Percentiles rank a stretch among this genome's conserved stretches.
Conservation (phyloP, 1,140 invertebrate species). For the Augochlora pura region DNA sequence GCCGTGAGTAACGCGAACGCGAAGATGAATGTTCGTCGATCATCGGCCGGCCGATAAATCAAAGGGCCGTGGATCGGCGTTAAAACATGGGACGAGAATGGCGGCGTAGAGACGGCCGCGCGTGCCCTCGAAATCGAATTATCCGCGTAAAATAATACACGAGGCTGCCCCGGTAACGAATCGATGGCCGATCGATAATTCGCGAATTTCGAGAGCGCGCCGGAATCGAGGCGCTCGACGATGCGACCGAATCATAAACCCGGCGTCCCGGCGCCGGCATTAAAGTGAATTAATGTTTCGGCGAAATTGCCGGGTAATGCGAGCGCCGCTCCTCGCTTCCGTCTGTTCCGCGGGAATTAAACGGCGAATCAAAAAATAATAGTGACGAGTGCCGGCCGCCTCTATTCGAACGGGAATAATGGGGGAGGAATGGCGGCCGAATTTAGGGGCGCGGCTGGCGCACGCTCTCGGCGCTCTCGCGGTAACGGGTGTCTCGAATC, state of each 20-base stretch:
- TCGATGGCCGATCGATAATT: conserved; percentile 17
- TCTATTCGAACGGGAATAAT: not conserved
- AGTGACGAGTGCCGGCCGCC: not conserved
- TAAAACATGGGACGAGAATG: conserved; percentile 6
- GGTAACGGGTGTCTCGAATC: too few species aligned
- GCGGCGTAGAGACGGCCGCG: too few species aligned
- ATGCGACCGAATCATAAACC: conserved; percentile 37
- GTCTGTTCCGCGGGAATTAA: not conserved
- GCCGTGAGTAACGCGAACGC: not conserved
- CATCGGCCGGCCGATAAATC: conserved; percentile 13
- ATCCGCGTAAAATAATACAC: conserved; percentile 22
- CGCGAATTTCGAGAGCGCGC: conserved; percentile 6
- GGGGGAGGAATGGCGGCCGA: not conserved
- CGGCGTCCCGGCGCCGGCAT: not conserved
- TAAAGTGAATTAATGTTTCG: conserved; percentile 35
- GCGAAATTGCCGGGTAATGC: conserved; percentile 17
- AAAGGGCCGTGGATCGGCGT: not conserved
- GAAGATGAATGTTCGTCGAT: conserved; percentile 35
- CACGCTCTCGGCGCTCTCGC: not conserved
- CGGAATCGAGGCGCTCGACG: not conserved
- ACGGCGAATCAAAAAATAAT: conserved; percentile 22
- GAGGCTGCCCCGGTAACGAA: not conserved
- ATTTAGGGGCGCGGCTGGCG: not conserved
- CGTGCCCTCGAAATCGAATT: conserved; percentile 17
- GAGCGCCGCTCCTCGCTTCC: not conserved